These are phyloP conservation scores for Lycodopsis pacificus DNA, from an alignment of 2,797 vertebrate genomes.

Conservation along the genomic window DNA sequence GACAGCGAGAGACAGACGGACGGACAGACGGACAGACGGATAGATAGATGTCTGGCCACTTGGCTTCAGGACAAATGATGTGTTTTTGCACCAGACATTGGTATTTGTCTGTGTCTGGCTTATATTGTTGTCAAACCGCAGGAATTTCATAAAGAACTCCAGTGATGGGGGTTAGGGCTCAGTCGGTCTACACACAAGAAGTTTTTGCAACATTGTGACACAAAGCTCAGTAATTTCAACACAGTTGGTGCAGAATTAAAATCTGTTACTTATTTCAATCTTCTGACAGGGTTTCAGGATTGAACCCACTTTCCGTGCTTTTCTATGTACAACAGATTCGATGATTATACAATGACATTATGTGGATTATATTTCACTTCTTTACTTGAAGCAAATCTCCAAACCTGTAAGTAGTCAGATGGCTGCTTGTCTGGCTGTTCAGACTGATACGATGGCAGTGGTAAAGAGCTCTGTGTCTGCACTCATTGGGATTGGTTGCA, in stretches of 20 bases:
- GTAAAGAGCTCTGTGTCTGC: background rate
- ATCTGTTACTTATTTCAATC: background rate
- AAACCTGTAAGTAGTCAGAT: too few species aligned
- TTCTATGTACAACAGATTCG: background rate
- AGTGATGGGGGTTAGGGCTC: background rate
- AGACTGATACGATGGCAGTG: background rate
- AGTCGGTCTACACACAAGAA: background rate
- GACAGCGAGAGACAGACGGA: too few species aligned
- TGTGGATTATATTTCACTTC: background rate
- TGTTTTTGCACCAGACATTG: slow-evolving; percentile 27
- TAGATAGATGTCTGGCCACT: background rate
- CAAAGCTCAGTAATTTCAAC: background rate
- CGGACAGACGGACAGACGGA: too few species aligned
- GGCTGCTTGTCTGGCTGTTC: background rate
- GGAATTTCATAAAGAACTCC: slow-evolving; percentile 12
- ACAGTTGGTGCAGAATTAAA: background rate
- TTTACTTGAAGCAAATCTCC: background rate
- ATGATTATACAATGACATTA: background rate
- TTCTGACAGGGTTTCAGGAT: background rate
- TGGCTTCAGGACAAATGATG: background rate
- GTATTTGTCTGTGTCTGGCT: slow-evolving; percentile 18
- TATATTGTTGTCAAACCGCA: slow-evolving; percentile 8
- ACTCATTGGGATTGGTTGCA: too few species aligned
- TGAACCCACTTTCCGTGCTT: background rate
- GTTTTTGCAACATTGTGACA: background rate